Evolutionary conservation across 2,888 invertebrate genomes (phyloP), one percentile per base, ranked within the genome.

Genomic region (Melipona beecheii): DNA sequence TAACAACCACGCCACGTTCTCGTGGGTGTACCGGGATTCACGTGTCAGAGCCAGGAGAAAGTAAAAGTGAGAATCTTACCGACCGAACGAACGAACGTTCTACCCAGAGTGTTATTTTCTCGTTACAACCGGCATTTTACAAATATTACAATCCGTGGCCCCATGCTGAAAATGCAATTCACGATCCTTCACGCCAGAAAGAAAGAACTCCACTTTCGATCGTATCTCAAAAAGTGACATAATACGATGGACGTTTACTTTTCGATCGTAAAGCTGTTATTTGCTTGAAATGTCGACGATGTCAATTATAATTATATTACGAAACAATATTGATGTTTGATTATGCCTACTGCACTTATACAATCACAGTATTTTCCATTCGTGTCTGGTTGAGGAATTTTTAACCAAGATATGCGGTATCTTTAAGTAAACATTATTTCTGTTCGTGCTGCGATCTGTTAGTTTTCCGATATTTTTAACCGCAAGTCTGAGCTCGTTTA

Each of bases 1-100:
- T 90, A 86, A 87, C 89, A 58, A 83, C 69, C 62, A 70, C 72
- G 24, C 43, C 43, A 11, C 43, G 43, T 43, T 43, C 11, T 43
- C 43, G 77, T 85, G 74, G 74, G 85, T 72, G 84, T 60, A 17
- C n/a, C 49, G 19, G 60, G 69, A 54, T 78, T 58, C 72, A 54
- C 75, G 58, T 60, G 73, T 24, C 15, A 69, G 54, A 17, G 52
- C 27, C 52, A 72, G 31, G 83, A 69, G 83, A 83, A 83, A 83
- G 83, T 76, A 83, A 72, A 62, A 68, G 72, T n/a, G 21, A 66
- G 66, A 49, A 68, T 54, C 24, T n/a, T 27, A 13, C 4, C 49
- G 36, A 21, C 6, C 17, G 6, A 17, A 27, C 27, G 27, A 27
- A n/a, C n/a, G 13, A 65, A 13, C 68, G 24, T 27, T 69, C 62